Evolutionary conservation across 2,113 vertebrate species (phyloP), one percentile per base, ranked within the genome.

Genomic region (Equus przewalskii): DNA sequence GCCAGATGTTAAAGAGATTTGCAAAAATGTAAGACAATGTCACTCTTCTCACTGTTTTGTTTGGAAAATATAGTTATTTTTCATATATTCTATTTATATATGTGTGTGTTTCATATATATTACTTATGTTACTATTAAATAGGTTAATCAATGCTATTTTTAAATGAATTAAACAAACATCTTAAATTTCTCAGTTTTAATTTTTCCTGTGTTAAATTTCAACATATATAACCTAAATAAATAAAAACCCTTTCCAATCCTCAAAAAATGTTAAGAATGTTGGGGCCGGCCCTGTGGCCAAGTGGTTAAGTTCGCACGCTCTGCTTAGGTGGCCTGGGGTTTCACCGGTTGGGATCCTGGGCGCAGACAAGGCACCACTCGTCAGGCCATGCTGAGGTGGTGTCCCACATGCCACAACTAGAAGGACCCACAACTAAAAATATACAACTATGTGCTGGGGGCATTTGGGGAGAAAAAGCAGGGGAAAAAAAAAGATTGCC

Each of bases 21-120:
- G 58, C 65, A 79, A 93, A 98, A 88, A 91, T 85, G 26, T 85
- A 76, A 96, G 96, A 87, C 82, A 97, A 81, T 75, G 79, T 91
- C 67, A 89, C 1, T 76, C 49, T 94, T 84, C 65, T 84, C 70
- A 88, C 28, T 83, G 70, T 56, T 91, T 92, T 91, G 46, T 73
- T 92, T 69, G 10, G 44, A 94, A 92, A 89, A 85, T 81, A 36
- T 19, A 67, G 21, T 78, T 76, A 85, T 79, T 95, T 83, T 82
- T 19, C n/a, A 33, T 58, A 65, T 80, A 54, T 54, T 54, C 13
- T 54, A 54, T 14, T 54, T 54, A 54, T 54, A 54, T 54, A 54
- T 54, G 15, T 54, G 51, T 49, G 49, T 16, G 51, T 54, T 54
- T 54, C 51, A 81, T 91, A 65, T 49, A 51, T 72, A 7, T 95